Base-by-base conservation (phyloP, 2,797 vertebrate genomes). In the Scarus forsteni region DNA sequence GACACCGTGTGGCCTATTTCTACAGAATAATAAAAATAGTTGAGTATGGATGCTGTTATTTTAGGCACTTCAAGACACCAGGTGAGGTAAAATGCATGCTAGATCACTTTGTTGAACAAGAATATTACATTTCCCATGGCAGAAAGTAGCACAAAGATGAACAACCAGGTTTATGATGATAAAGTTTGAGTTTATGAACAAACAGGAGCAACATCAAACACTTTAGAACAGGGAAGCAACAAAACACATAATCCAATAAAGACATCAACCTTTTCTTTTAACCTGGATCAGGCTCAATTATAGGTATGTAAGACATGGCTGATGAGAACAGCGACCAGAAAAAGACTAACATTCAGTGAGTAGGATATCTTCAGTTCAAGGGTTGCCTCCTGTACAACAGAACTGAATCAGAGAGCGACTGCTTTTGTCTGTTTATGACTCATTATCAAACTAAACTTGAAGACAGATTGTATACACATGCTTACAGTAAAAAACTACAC, bases 1-100 rank as follows among this genome's bases (percentile, higher is more conserved):
- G 80, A 84, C 70, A 73, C 71, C 5, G 61, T 27, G 45, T 72
- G 78, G 55, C 80, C 84, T 64, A 81, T 84, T 92, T 90, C 51
- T 58, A 71, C 64, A 35, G 66, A 74, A 80, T 63, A 70, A 72
- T 75, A 79, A 77, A 76, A 79, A 49, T 50, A 79, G 76, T 42
- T 27, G 27, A 27, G 61, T 16, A 43, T 39, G 49, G 51, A 68
- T 10, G 64, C 54, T 73, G 86, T 87, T 91, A 88, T 89, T 91
- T 89, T 69, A 70, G 84, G 80, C 69, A 42, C 11, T 2, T 74
- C 55, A 67, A 78, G 81, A 80, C 79, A 86, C 70, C 78, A 86
- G 85, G 78, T 85, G 84, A 81, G 77, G 36, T 59, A 81, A 36
- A 42, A 46, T 34, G 35, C 70, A 5, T 67, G 54, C 59, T 55